A percentile compares a stretch with the other conserved stretches of the same genome.
These are phyloP conservation scores for Haliclona indistincta DNA, from an alignment of 37 sponge, comb jelly and placozoan genomes.

Conservation along the genomic window DNA sequence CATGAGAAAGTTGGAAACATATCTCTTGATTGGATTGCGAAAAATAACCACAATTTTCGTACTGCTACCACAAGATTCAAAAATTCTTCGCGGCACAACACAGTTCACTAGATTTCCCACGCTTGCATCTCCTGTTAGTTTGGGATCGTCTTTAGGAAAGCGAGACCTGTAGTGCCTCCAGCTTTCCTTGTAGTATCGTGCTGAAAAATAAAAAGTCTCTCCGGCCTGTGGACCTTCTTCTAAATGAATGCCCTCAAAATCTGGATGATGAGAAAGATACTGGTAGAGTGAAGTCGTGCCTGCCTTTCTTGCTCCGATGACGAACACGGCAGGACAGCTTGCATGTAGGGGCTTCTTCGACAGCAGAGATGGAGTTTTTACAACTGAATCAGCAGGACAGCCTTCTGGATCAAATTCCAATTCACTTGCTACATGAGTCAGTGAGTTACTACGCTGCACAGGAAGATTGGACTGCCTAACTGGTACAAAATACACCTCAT, in stretches of 20 bases:
- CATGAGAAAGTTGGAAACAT: constrained; percentile 68
- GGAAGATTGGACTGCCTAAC: no score
- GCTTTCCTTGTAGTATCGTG: constrained; percentile 12
- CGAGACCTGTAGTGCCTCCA: constrained; percentile 43
- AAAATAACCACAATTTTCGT: constrained; percentile 60
- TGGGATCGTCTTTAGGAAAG: not conserved
- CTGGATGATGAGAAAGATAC: constrained; percentile 78
- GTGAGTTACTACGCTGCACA: not conserved
- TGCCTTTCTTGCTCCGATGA: constrained; percentile 82
- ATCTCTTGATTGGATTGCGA: constrained; percentile 53
- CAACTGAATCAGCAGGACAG: constrained; percentile 48
- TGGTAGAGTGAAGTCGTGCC: constrained; percentile 80
- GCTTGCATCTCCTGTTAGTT: constrained; percentile 64
- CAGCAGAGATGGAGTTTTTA: no score
- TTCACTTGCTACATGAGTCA: constrained; percentile 36
- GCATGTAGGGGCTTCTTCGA: constrained; percentile 17
- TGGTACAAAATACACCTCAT: no score
- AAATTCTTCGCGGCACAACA: constrained; percentile 46
- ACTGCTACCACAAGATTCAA: constrained; percentile 55
- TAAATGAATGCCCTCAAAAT: constrained; percentile 60
- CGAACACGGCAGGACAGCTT: constrained; percentile 79
- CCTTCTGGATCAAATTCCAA: constrained; percentile 30
- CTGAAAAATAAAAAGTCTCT: constrained; percentile 73
- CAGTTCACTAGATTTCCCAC: constrained; percentile 55
- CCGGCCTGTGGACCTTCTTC: constrained; percentile 52